Base-by-base conservation (phyloP, 35 echinoderm and acorn worm species). In the Acanthaster planci region DNA sequence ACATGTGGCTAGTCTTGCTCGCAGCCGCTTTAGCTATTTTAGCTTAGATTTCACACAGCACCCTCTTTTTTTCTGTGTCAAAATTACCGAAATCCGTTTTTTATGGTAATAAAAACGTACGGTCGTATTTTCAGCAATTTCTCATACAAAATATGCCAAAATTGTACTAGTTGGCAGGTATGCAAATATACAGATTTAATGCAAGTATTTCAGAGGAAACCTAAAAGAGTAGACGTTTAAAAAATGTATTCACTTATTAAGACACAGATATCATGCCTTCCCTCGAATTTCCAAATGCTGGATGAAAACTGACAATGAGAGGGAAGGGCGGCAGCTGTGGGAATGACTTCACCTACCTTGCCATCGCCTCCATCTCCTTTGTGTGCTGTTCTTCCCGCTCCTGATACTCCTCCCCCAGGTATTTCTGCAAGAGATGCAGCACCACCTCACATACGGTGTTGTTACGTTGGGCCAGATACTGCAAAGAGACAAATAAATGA, bases 381-480 rank as follows among this genome's bases (percentile, higher is more conserved):
- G 35, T 76, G 29, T 95, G 88, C 14, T 87, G 72, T 18, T 34
- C 38, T 60, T 91, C 82, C 29, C 93, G 68, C 18, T 91, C 60
- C 50, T 60, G 21, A 40, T 75, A 78, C 7, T 87, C 85, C 8
- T 53, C 31, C 1, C 78, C 51, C 15, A 95, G 88, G 50, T 91
- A 80, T 39, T 86, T 72, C 38, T 75, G 83, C 22, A 95, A 42
- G 9, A 95, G 55, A 9, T 81, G 47, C 21, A 42, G 67, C 8
- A 78, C 35, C 8, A 84, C 22, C 2, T 52, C 55, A 3, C 77
- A 90, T 42, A 86, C 88, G 7, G 78, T 50, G 57, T 95, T 80
- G 29, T 77, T 79, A 14, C 89, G 47, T 15, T 77, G 55, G 0
- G 93, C 90, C 38, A 89, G 55, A 84, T 87, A 95, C 88, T 91